Evolutionary conservation across 2,113 vertebrate species (phyloP).

Genomic region (Zosterops japonicus): DNA sequence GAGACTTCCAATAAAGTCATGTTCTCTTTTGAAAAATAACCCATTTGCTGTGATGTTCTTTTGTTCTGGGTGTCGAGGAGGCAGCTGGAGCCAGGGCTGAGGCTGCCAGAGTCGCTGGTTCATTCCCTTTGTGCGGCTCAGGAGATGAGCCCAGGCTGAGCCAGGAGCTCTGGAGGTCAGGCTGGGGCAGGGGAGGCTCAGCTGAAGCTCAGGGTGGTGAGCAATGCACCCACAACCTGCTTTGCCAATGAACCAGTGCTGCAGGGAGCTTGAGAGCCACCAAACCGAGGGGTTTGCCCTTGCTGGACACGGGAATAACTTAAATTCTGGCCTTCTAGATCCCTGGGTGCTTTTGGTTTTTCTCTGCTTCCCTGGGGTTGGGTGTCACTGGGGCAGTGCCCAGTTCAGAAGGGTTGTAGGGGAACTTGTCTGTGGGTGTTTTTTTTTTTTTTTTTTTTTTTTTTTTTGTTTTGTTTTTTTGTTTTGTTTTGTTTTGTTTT

Average conservation of each 20-base stretch:
- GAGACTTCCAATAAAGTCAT: constrained; percentile 29
- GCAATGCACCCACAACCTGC: not conserved
- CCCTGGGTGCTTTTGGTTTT: not conserved
- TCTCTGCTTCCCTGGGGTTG: not conserved
- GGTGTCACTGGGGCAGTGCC: not conserved
- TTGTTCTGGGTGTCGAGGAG: not conserved
- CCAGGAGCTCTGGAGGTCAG: not conserved
- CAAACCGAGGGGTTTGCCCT: not conserved
- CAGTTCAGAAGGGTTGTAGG: not conserved
- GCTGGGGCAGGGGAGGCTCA: not conserved
- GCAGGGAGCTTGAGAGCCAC: not conserved
- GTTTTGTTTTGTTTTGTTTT: too few relatives aligned
- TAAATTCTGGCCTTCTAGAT: not conserved
- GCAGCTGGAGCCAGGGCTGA: not conserved
- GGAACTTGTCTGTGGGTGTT: fast-evolving
- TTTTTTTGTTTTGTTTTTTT: too few relatives aligned
- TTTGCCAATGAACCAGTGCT: not conserved
- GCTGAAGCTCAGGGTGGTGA: not conserved
- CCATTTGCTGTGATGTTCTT: not conserved
- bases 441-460: not conserved
- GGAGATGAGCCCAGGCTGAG: not conserved
- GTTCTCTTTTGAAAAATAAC: not conserved
- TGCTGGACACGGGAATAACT: not conserved
- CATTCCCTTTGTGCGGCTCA: not conserved
- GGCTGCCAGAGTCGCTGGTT: not conserved